These are phyloP conservation scores for Leptinotarsa lineolata DNA, from an alignment of 1,140 invertebrate species.

Conservation along the genomic window DNA sequence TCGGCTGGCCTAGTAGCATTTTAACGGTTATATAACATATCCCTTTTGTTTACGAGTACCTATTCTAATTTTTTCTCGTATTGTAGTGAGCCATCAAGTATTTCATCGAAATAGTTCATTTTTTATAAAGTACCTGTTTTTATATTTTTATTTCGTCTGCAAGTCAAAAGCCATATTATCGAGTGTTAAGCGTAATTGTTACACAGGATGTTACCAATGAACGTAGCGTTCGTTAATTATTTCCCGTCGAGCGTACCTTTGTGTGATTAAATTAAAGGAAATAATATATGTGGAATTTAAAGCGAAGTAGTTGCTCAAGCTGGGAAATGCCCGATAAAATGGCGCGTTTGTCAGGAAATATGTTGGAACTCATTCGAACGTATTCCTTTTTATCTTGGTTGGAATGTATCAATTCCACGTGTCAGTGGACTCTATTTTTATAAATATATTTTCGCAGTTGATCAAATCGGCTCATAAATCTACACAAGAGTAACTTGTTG, in stretches of 20 bases:
- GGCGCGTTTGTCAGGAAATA: neutral
- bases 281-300: slow-evolving; percentile 10
- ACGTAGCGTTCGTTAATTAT: slow-evolving; percentile 44
- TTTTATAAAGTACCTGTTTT: too few relatives aligned
- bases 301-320: slow-evolving; percentile 7
- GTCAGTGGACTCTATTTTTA: neutral
- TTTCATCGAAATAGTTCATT: too few relatives aligned
- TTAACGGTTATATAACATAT: too few relatives aligned
- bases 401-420: neutral
- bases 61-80: too few relatives aligned
- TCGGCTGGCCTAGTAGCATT: too few relatives aligned
- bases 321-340: slow-evolving; percentile 13
- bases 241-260: slow-evolving; percentile 37
- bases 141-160: too few relatives aligned
- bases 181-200: slow-evolving; percentile 28
- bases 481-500: too few relatives aligned
- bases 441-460: too few relatives aligned
- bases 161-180: slow-evolving; percentile 12
- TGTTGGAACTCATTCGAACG: neutral
- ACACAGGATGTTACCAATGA: slow-evolving; percentile 44
- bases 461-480: too few relatives aligned
- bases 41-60: too few relatives aligned
- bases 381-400: neutral
- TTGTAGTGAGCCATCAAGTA: too few relatives aligned
- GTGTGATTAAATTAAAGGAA: slow-evolving; percentile 31